Evolutionary conservation across 2,113 vertebrate genomes (phyloP).

Genomic region (Microtus richardsoni): DNA sequence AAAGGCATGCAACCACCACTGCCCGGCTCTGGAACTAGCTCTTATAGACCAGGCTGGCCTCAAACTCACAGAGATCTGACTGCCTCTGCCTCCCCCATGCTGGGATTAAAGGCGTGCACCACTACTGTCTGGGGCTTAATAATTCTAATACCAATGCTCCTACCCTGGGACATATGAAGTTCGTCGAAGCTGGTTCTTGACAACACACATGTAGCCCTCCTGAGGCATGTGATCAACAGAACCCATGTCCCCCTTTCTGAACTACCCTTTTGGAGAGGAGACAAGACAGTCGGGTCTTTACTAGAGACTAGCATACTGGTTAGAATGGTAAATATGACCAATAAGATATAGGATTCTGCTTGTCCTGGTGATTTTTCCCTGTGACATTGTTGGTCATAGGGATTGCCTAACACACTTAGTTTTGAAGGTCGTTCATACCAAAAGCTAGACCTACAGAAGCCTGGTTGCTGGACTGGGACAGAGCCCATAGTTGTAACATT

Average conservation of each 20-base stretch:
- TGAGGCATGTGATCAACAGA: too few relatives aligned
- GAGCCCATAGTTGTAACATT: not conserved
- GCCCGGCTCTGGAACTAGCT: too few relatives aligned
- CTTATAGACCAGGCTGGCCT: too few relatives aligned
- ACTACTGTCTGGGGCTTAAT: too few relatives aligned
- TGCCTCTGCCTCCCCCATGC: too few relatives aligned
- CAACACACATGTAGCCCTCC: not conserved
- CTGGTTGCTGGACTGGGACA: not conserved
- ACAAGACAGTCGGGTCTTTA: not conserved
- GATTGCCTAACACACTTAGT: not conserved
- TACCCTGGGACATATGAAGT: too few relatives aligned
- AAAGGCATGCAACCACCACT: too few relatives aligned
- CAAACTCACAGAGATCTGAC: too few relatives aligned
- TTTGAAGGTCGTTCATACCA: not conserved
- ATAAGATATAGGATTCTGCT: fast-evolving
- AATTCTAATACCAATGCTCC: too few relatives aligned
- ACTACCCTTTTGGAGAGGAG: not conserved
- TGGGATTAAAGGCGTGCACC: too few relatives aligned
- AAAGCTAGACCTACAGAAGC: not conserved
- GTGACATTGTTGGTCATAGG: not conserved
- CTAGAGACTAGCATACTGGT: not conserved
- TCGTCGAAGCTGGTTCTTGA: too few relatives aligned
- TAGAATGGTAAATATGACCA: not conserved
- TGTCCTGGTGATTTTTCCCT: not conserved
- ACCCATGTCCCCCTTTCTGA: not conserved